A percentile compares a stretch with the other conserved stretches of the same genome.
These are phyloP conservation scores for Myotis vivesi DNA, from an alignment of 2,797 vertebrate species.

Conservation along the genomic window DNA sequence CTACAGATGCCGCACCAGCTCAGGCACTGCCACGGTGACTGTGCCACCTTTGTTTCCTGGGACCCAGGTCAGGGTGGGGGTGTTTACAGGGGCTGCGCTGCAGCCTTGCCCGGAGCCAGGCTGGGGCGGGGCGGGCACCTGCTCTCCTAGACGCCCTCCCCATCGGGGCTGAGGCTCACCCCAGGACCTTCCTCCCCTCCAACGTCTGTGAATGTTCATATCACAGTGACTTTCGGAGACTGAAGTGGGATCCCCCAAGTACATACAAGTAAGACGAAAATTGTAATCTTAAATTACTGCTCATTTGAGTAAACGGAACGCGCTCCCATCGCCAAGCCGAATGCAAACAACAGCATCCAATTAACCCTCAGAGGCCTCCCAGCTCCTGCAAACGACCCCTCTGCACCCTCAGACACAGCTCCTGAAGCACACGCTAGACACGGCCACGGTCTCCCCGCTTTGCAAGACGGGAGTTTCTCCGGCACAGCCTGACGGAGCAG, in stretches of 20 bases:
- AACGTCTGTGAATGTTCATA: conserved; percentile 31
- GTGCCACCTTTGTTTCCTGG: neutral
- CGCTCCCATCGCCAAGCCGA: neutral
- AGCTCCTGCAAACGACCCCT: neutral
- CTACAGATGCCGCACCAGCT: neutral
- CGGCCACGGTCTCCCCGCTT: neutral
- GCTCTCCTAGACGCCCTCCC: neutral
- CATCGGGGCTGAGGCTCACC: neutral
- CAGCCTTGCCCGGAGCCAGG: neutral
- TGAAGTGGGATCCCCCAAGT: conserved; percentile 51
- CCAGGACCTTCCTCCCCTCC: neutral
- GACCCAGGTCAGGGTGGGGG: neutral
- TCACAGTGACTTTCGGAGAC: conserved; percentile 53
- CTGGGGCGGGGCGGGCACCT: rapidly evolving
- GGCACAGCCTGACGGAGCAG: neutral
- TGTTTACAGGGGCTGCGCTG: neutral
- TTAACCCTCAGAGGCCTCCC: neutral
- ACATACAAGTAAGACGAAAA: conserved; percentile 51
- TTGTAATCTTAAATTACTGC: conserved; percentile 62
- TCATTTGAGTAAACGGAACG: conserved; percentile 52
- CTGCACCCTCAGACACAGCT: neutral
- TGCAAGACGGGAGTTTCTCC: neutral
- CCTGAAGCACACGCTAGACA: neutral
- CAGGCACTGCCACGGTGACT: neutral
- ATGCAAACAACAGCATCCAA: neutral